Base-by-base conservation (phyloP, 2,113 vertebrate species). In the Antechinus stuartii region DNA sequence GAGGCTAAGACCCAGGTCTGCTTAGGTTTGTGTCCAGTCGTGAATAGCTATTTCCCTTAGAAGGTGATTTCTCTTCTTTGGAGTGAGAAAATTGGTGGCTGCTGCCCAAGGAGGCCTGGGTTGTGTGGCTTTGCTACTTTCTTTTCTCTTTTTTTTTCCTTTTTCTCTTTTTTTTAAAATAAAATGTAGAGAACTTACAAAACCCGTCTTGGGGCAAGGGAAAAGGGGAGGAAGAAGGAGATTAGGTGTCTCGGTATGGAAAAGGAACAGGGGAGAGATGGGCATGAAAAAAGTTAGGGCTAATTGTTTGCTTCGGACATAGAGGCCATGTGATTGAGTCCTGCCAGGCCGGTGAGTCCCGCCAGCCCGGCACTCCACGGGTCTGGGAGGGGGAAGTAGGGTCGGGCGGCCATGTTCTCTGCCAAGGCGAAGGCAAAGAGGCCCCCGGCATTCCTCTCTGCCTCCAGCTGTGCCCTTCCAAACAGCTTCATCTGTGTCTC, bases 391-490 rank as follows among this genome's bases (percentile, higher is more conserved):
- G 99, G 98, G 94, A 99, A 99, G 98, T 99, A 99, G 11, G 99
- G 99, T 1, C 99, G 98, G 56, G 99, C 98, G 0, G 99, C 98
- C 1, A 99, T 99, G 96, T 99, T 98, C 96, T 99, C 99, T 61
- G 99, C 99, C 97, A 99, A 98, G 24, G 99, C 98, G 0, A 99
- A 99, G 96, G 99, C 98, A 54, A 99, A 99, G 96, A 99, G 98
- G 94, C 99, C 99, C 11, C 99, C 98, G 0, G 98, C 95, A n/a
- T 99, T 99, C 97, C 99, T 99, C 98, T 99, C 99, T 94, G 99
- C 98, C 98, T 99, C 99, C 93, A 99, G 96, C 90, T 99, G 99
- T 2, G 99, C 99, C 94, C 98, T 98, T 95, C 99, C 99, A 35
- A 98, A 98, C 94, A 99, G 99, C 98, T 99, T 99, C 96, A 99